Conservation (phyloP, 2,888 invertebrate species). For the Falcaria lacertinaria region DNA sequence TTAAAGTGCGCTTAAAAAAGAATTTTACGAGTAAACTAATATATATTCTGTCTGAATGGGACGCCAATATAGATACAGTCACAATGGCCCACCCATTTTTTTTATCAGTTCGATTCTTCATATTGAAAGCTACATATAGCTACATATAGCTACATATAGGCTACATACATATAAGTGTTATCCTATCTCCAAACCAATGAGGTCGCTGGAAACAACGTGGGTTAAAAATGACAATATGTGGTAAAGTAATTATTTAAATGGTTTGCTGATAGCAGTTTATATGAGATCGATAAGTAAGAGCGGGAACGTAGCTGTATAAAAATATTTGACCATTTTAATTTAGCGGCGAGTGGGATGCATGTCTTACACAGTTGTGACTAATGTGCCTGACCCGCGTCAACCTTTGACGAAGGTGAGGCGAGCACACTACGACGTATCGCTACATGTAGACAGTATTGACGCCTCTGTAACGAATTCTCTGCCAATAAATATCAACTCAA, state of each 20-base stretch:
- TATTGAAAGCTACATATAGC: no score
- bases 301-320: background rate
- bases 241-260: background rate
- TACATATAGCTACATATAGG: no score
- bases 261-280: background rate
- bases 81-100: no score
- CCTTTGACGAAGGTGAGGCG: constrained; percentile 62
- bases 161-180: no score
- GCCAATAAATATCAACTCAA: constrained; percentile 37
- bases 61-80: no score
- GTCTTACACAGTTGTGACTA: constrained; percentile 61
- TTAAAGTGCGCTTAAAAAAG: no score
- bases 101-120: no score
- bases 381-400: constrained; percentile 56
- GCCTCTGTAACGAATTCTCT: constrained; percentile 43
- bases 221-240: no score
- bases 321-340: background rate
- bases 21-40: no score
- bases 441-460: constrained; percentile 45
- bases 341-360: constrained; percentile 18
- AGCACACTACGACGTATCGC: constrained; percentile 45
- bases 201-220: no score
- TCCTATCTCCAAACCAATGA: no score
- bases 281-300: background rate
- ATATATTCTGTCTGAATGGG: no score